Evolutionary conservation across 2,113 vertebrate genomes (phyloP).

Genomic region (Antigone vipio): DNA sequence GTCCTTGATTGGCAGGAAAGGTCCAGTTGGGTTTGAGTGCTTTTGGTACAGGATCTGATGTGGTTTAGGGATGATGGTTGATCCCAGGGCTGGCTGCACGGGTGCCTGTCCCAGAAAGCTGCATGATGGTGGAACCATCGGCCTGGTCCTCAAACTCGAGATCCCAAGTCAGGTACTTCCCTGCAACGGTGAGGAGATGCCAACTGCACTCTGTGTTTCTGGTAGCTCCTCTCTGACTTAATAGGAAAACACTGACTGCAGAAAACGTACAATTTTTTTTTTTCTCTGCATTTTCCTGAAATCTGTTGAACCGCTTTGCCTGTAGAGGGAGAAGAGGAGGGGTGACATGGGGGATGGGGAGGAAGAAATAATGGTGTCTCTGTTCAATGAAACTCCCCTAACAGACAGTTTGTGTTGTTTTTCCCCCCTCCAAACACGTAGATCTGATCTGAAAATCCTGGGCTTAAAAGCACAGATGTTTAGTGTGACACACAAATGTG

Average conservation of each 20-base stretch:
- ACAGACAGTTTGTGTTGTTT: neutral
- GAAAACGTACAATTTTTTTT: neutral
- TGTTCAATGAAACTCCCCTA: neutral
- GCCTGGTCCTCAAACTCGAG: neutral
- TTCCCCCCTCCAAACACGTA: neutral
- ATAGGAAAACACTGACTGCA: neutral
- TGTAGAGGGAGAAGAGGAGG: neutral
- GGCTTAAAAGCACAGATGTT: conserved; percentile 35
- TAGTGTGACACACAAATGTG: neutral
- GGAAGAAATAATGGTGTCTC: neutral
- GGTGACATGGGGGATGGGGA: neutral
- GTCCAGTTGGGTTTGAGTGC: neutral
- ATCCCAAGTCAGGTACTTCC: accelerated
- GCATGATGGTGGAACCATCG: neutral
- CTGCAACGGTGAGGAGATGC: neutral
- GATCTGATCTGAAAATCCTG: neutral
- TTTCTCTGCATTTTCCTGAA: neutral
- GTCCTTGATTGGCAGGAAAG: neutral
- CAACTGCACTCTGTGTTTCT: neutral
- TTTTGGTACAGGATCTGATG: neutral
- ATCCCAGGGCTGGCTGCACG: neutral
- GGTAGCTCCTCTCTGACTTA: neutral
- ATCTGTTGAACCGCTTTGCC: neutral
- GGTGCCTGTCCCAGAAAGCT: neutral
- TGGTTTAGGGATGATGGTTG: neutral